Conservation (phyloP, 2,888 invertebrate genomes). For the Caenorhabditis sp. region DNA sequence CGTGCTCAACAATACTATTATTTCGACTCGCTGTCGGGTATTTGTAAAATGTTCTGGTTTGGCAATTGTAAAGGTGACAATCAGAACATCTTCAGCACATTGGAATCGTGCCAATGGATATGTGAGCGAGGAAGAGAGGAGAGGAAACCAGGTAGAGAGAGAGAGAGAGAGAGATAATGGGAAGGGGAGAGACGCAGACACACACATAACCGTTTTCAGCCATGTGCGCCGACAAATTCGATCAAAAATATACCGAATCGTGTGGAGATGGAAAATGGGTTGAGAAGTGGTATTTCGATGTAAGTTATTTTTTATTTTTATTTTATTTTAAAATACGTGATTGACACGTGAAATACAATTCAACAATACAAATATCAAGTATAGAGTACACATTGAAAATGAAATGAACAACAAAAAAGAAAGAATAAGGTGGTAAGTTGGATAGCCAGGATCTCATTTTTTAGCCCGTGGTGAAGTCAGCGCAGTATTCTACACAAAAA, state of each 20-base stretch:
- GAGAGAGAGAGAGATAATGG: too few species aligned
- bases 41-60: constrained; percentile 68
- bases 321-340: too few species aligned
- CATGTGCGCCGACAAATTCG: constrained; percentile 62
- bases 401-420: too few species aligned
- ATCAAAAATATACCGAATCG: constrained; percentile 57
- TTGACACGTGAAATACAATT: too few species aligned
- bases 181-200: too few species aligned
- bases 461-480: too few species aligned
- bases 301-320: too few species aligned
- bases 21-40: constrained; percentile 53
- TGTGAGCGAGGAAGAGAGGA: constrained; percentile 60
- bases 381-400: too few species aligned
- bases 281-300: constrained; percentile 59
- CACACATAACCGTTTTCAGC: constrained; percentile 29
- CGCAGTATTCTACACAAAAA: too few species aligned
- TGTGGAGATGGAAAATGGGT: constrained; percentile 63
- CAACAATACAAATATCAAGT: too few species aligned
- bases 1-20: constrained; percentile 60
- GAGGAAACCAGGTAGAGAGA: constrained; percentile 49
- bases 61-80: constrained; percentile 63
- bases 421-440: too few species aligned
- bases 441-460: too few species aligned
- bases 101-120: constrained; percentile 67
- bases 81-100: constrained; percentile 63